These are phyloP conservation scores for Myotis yumanensis DNA, from an alignment of 2,113 vertebrate species.

Conservation along the genomic window DNA sequence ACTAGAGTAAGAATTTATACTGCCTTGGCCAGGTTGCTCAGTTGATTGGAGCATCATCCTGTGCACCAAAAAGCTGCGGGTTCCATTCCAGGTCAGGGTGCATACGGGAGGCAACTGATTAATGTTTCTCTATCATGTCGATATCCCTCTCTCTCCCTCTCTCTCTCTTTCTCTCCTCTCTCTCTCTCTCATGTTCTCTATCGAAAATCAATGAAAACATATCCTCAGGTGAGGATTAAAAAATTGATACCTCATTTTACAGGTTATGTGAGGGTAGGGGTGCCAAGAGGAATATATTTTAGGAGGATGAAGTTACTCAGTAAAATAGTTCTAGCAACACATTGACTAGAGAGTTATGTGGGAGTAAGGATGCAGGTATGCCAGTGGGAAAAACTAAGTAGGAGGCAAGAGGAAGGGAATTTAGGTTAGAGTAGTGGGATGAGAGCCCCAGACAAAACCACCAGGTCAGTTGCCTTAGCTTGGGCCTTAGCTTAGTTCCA, in stretches of 20 bases:
- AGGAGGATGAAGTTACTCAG: neutral
- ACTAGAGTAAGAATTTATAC: neutral
- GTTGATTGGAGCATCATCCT: neutral
- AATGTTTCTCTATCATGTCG: neutral
- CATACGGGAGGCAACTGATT: no score
- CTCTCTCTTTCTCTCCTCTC: neutral
- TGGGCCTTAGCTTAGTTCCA: neutral
- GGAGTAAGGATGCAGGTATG: neutral
- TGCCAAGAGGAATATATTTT: slow-evolving; percentile 35
- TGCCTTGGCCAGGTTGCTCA: neutral
- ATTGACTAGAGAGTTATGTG: neutral
- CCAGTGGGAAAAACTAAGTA: neutral
- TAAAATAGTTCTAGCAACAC: slow-evolving; percentile 19
- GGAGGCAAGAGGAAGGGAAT: neutral
- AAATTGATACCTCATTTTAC: neutral
- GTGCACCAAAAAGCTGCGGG: no score
- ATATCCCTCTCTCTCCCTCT: neutral
- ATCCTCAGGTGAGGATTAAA: neutral
- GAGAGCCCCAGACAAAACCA: neutral
- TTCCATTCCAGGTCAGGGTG: no score
- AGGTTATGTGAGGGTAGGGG: neutral
- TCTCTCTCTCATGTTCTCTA: no score
- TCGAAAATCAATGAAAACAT: neutral
- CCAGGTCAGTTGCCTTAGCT: neutral
- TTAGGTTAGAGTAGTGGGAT: neutral